These are phyloP conservation scores for Erebia epiphron DNA, from an alignment of 2,888 invertebrate species.

Conservation along the genomic window DNA sequence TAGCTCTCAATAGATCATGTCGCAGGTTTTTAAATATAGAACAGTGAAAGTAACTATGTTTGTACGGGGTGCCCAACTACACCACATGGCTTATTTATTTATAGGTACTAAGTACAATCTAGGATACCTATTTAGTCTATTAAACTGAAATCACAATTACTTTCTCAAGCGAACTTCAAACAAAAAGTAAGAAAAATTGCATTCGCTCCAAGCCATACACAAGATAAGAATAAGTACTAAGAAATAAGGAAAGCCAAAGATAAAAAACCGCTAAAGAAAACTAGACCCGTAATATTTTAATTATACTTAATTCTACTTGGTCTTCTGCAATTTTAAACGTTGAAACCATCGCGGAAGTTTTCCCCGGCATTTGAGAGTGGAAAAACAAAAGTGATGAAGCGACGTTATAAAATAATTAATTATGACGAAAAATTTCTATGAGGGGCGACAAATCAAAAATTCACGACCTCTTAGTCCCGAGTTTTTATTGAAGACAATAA, in stretches of 20 bases:
- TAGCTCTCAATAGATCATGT: too few relatives aligned
- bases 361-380: constrained; percentile 26
- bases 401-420: constrained; percentile 41
- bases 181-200: neutral
- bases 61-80: too few relatives aligned
- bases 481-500: constrained; percentile 42
- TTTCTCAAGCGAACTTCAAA: too few relatives aligned
- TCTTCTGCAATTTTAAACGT: constrained; percentile 15
- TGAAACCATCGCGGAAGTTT: constrained; percentile 18
- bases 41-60: too few relatives aligned
- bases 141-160: too few relatives aligned
- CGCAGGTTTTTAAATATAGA: too few relatives aligned
- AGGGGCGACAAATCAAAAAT: constrained; percentile 38
- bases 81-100: too few relatives aligned
- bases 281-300: constrained; percentile 12
- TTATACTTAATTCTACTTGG: constrained; percentile 1
- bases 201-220: neutral
- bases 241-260: neutral
- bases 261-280: neutral
- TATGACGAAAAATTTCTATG: constrained; percentile 34
- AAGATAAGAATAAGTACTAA: neutral
- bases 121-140: too few relatives aligned
- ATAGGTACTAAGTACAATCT: too few relatives aligned
- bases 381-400: constrained; percentile 36
- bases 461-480: constrained; percentile 33